Base-by-base conservation (phyloP, 1,140 invertebrate species). In the Bombus pyrosoma region DNA sequence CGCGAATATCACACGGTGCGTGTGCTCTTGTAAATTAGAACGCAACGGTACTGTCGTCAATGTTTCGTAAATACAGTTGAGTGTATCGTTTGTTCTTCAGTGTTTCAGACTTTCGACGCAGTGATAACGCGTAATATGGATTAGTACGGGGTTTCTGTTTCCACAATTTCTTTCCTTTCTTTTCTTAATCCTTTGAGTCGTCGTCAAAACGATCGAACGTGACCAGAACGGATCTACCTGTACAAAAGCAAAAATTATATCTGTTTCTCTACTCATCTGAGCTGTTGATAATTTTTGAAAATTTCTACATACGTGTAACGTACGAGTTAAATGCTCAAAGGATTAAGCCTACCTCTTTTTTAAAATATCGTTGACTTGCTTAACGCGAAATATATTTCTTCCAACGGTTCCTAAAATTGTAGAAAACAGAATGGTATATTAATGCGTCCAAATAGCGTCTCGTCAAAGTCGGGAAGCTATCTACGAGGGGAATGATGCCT, bases 401-500 rank as follows among this genome's bases (percentile, higher is more conserved):
- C 22, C 66, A 25, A 68, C 10, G 1, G 37, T n/a, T 64, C 18
- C 9, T 47, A 34, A 88, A 68, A 89, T 74, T 80, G 64, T 47
- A 47, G 84, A 89, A 82, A 57, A 53, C n/a, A 64, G 32, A 66
- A n/a, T 4, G 71, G 79, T 3, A 59, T 6, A 13, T 78, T 69
- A 64, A 62, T 87, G 5, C 13, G 64, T 88, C 66, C 47, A 37
- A 43, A 37, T 34, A 39, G 57, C n/a, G 77, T 89, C 39, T 64
- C 32, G 64, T 89, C 80, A 25, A 3, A 25, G 68, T 81, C 78
- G 13, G 57, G 53, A 81, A 78, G 41, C 73, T 80, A 64, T 87
- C 81, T 90, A 82, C 59, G 37, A n/a, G 39, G 79, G 79, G 83
- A 53, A 86, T 80, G 83, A 80, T 76, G 73, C 81, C 88, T 89